Evolutionary conservation across 2,113 vertebrate species (phyloP).

Genomic region (Malaclemys terrapin): DNA sequence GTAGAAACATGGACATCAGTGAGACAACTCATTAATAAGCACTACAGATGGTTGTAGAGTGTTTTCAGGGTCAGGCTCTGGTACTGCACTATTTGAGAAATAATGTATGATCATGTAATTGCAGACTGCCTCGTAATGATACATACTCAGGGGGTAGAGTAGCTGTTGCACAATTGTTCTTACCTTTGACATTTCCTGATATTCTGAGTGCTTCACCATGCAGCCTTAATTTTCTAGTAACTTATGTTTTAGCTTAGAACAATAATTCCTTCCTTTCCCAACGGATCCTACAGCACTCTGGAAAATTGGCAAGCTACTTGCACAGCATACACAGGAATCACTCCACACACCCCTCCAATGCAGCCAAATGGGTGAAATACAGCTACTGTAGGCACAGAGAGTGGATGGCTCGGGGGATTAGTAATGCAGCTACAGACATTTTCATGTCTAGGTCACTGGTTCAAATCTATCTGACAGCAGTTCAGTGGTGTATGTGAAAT

Average conservation of each 20-base stretch:
- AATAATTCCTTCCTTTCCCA: not conserved
- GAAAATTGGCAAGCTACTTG: not conserved
- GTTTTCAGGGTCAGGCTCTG: not conserved
- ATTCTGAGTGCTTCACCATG: constrained; percentile 47
- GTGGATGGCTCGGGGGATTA: not conserved
- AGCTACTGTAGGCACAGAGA: not conserved
- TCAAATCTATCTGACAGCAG: constrained; percentile 29
- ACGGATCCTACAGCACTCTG: not conserved
- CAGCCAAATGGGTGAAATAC: not conserved
- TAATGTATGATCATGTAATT: not conserved
- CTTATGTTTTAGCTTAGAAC: constrained; percentile 22
- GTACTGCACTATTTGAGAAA: accelerated
- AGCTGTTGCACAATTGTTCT: constrained; percentile 5
- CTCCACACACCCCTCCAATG: accelerated
- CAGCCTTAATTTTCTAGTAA: constrained; percentile 21
- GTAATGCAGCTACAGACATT: not conserved
- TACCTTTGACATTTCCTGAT: constrained; percentile 57
- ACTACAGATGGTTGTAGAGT: not conserved
- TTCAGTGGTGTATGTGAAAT: not conserved
- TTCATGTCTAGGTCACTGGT: constrained; percentile 73
- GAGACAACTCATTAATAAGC: not conserved
- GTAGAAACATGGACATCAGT: not conserved
- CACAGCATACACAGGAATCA: not conserved
- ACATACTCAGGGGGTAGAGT: not conserved
- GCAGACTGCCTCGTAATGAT: not conserved